A percentile compares a stretch with the other conserved stretches of the same genome.
Evolutionary conservation across 2,888 invertebrate genomes (phyloP).

Genomic region (Esperia sulphurella): DNA sequence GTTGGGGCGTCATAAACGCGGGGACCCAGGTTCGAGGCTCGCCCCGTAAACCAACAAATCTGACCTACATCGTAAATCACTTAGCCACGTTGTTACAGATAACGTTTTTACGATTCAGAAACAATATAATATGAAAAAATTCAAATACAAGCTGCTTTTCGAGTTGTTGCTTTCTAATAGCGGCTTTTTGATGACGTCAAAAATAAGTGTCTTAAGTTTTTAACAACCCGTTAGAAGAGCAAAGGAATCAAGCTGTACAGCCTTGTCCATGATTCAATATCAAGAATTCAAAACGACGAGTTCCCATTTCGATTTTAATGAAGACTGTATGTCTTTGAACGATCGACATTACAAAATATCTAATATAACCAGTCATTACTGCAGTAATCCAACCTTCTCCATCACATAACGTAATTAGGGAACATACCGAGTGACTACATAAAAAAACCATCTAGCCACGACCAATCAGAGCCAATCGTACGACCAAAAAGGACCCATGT

Average conservation of each 20-base stretch:
- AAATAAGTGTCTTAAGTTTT: too few relatives aligned
- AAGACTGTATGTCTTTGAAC: constrained; percentile 18
- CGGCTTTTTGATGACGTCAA: constrained; percentile 10
- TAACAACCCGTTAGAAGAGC: constrained; percentile 2
- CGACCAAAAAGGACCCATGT: constrained; percentile 43
- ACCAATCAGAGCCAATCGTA: constrained; percentile 60
- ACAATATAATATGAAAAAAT: constrained; percentile 49
- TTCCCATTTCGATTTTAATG: too few relatives aligned
- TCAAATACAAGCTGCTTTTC: constrained; percentile 2
- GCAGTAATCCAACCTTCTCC: constrained; percentile 39
- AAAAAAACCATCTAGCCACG: constrained; percentile 45
- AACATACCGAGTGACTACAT: constrained; percentile 42
- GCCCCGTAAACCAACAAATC: constrained; percentile 73
- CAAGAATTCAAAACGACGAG: too few relatives aligned
- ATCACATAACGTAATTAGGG: constrained; percentile 65
- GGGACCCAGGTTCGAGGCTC: constrained; percentile 63
- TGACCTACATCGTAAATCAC: constrained; percentile 76
- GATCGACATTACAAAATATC: constrained; percentile 34
- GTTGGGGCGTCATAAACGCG: constrained; percentile 56
- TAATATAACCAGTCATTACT: constrained; percentile 35
- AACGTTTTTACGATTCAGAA: constrained; percentile 64
- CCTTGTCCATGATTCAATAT: too few relatives aligned
- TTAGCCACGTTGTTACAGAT: constrained; percentile 74
- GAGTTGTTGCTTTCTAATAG: constrained; percentile 31
- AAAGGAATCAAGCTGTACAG: constrained; percentile 1